These are phyloP conservation scores for Cyanoderma ruficeps DNA, from an alignment of 2,113 vertebrate species.

Conservation along the genomic window DNA sequence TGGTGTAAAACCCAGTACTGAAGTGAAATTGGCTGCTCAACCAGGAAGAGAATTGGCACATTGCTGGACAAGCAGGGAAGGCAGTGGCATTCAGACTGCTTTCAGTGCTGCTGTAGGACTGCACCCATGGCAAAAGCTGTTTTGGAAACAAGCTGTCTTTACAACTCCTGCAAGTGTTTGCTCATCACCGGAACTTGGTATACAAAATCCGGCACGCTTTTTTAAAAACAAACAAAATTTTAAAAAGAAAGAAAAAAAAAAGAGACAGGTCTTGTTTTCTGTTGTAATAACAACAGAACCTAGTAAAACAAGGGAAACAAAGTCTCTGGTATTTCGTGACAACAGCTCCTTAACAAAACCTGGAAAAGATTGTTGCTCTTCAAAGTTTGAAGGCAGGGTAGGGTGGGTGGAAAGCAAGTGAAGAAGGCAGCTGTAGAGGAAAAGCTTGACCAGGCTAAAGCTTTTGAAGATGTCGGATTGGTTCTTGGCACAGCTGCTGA, in stretches of 20 bases:
- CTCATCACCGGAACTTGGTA: background rate
- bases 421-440: background rate
- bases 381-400: background rate
- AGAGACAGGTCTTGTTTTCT: background rate
- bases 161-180: background rate
- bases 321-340: background rate
- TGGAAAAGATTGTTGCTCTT: background rate
- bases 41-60: background rate
- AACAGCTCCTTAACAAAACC: background rate
- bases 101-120: background rate
- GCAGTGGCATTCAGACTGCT: background rate
- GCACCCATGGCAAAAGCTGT: background rate
- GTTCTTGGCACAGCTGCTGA: background rate
- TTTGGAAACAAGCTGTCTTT: background rate
- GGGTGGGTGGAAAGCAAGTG: background rate
- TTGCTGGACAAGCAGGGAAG: background rate
- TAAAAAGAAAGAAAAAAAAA: no score
- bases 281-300: background rate
- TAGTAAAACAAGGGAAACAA: background rate
- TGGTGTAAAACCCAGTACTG: background rate
- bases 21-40: background rate
- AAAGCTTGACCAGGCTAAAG: background rate
- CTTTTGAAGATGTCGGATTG: background rate
- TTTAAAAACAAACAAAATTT: background rate
- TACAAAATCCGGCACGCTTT: background rate